These are phyloP conservation scores for Cyprinodon variegatus DNA, from an alignment of 2,113 vertebrate species.

Conservation along the genomic window DNA sequence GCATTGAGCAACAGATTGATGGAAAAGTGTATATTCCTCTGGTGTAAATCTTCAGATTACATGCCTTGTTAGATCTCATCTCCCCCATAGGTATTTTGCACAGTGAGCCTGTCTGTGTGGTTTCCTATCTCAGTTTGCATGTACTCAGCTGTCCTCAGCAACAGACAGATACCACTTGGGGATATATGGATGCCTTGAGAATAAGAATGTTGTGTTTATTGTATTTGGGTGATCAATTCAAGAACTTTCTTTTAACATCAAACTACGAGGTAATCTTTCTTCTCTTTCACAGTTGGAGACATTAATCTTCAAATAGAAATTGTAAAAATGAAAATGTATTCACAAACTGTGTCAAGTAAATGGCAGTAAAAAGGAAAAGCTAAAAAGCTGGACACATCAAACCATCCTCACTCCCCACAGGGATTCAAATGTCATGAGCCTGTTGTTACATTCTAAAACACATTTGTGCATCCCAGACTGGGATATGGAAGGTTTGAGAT, in stretches of 20 bases:
- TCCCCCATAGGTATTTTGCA: constrained; percentile 55
- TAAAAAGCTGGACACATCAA: background rate
- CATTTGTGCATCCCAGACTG: background rate
- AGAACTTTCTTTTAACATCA: constrained; percentile 19
- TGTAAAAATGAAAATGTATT: background rate
- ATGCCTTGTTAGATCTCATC: constrained; percentile 65
- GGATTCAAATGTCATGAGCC: background rate
- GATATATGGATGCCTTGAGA: constrained; percentile 19
- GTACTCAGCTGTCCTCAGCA: constrained; percentile 38
- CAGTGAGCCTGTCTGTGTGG: constrained; percentile 25
- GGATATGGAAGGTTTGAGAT: background rate
- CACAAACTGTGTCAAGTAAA: background rate
- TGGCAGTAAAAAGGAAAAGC: background rate
- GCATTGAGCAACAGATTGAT: constrained; percentile 55
- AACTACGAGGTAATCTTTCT: background rate
- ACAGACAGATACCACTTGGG: constrained; percentile 27
- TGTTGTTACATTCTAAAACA: constrained; percentile 1
- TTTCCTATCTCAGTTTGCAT: constrained; percentile 27
- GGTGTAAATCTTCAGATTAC: constrained; percentile 68
- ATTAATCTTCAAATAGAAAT: background rate
- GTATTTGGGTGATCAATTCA: constrained; percentile 11
- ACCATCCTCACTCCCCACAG: background rate
- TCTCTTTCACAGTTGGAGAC: background rate
- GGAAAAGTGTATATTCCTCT: constrained; percentile 66
- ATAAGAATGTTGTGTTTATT: constrained; percentile 24